phyloP scores from a whole-genome alignment of 2,797 vertebrate species.

The Orientallactaga sibirica region DNA sequence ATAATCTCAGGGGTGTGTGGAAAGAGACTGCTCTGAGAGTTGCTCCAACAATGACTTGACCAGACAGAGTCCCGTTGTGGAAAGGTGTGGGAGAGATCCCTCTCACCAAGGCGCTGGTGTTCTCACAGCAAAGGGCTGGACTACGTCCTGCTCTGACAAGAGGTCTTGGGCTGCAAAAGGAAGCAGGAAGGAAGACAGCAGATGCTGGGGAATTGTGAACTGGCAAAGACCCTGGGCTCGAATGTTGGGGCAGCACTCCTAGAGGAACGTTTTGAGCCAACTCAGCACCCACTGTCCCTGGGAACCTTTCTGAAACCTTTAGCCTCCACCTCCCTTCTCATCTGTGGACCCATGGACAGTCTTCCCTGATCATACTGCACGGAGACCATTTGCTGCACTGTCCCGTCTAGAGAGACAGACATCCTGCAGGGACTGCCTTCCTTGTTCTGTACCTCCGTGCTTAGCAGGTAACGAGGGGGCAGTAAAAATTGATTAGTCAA shows the following conservation, averaged over 20 bases:
- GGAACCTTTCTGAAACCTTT: neutral
- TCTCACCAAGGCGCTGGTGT: neutral
- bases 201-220: neutral
- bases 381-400: neutral
- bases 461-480: neutral
- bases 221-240: neutral
- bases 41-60: neutral
- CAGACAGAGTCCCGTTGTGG: neutral
- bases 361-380: neutral
- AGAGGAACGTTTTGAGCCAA: neutral
- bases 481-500: neutral
- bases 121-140: neutral
- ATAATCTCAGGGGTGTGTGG: neutral
- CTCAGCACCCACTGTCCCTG: neutral
- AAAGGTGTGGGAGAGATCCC: neutral
- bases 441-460: neutral
- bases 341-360: accelerated
- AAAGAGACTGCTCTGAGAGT: neutral
- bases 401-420: neutral
- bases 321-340: neutral
- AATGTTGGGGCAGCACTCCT: neutral
- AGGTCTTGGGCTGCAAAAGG: neutral
- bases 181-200: neutral
- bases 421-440: neutral
- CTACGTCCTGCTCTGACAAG: neutral